These are phyloP conservation scores for Meleagris gallopavo DNA, from an alignment of 2,113 vertebrate species.

Conservation along the genomic window DNA sequence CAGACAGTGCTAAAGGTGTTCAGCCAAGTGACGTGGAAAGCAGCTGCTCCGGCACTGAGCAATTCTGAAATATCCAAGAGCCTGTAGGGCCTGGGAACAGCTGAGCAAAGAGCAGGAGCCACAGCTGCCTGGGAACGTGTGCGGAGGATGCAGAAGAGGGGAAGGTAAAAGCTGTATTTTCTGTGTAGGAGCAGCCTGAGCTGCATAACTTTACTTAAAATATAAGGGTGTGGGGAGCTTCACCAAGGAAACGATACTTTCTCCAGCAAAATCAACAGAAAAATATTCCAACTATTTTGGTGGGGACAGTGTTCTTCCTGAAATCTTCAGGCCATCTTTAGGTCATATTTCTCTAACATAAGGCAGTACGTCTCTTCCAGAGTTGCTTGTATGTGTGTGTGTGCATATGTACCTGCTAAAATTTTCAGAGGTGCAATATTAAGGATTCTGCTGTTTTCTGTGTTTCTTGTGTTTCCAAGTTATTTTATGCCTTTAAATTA, in stretches of 20 bases:
- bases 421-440: background rate
- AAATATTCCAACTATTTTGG: constrained; percentile 47
- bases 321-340: background rate
- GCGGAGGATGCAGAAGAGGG: background rate
- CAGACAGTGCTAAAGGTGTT: background rate
- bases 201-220: constrained; percentile 59
- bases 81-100: background rate
- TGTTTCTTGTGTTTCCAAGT: background rate
- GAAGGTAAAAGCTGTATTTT: constrained; percentile 47
- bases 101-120: constrained; percentile 34
- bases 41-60: background rate
- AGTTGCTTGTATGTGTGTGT: background rate
- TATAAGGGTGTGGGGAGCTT: constrained; percentile 26
- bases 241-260: constrained; percentile 58
- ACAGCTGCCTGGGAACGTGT: background rate
- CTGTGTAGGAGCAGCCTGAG: constrained; percentile 45
- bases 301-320: background rate
- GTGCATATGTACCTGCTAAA: background rate
- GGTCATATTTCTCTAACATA: background rate
- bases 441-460: background rate
- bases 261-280: constrained; percentile 9
- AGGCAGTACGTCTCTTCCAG: background rate
- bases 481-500: background rate
- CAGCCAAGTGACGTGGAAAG: background rate
- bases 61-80: background rate